Percentiles rank a stretch among this genome's conserved stretches.
These are phyloP conservation scores for Zoanthus sansibaricus DNA, from an alignment of 92 coral and sea anemone genomes.

Conservation along the genomic window DNA sequence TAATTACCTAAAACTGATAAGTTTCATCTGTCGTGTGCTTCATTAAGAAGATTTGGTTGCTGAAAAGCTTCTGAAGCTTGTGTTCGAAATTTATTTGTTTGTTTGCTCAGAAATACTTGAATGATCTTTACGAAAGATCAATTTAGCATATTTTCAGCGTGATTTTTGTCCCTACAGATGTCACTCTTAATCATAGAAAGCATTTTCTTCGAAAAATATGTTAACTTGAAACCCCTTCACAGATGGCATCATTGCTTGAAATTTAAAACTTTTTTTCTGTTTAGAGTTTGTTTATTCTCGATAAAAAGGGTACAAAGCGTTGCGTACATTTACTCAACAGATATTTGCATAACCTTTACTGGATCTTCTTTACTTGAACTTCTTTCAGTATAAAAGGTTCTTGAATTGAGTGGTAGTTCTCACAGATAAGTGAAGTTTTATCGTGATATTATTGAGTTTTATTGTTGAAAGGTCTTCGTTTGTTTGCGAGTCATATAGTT, in stretches of 20 bases:
- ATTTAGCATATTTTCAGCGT: background rate
- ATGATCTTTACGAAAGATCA: background rate
- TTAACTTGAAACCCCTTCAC: background rate
- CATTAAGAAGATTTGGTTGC: background rate
- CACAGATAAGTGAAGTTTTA: too few species aligned
- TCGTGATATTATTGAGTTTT: too few species aligned
- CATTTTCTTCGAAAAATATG: background rate
- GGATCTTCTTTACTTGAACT: too few species aligned
- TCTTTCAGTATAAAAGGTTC: too few species aligned
- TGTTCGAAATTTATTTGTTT: background rate
- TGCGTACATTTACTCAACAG: too few species aligned
- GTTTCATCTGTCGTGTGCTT: background rate
- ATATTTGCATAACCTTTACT: too few species aligned
- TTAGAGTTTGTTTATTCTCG: background rate
- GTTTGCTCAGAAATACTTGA: background rate
- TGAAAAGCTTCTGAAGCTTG: background rate
- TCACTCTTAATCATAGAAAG: background rate
- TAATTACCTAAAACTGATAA: background rate
- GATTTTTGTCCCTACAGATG: background rate
- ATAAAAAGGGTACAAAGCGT: background rate
- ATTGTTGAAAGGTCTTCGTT: too few species aligned
- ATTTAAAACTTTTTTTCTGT: background rate
- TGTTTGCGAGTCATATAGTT: background rate
- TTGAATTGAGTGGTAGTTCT: too few species aligned
- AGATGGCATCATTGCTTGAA: background rate